Percentiles rank a stretch among this genome's conserved stretches.
These are phyloP conservation scores for Chromobotia macracanthus DNA, from an alignment of 2,797 vertebrate genomes.

Conservation along the genomic window DNA sequence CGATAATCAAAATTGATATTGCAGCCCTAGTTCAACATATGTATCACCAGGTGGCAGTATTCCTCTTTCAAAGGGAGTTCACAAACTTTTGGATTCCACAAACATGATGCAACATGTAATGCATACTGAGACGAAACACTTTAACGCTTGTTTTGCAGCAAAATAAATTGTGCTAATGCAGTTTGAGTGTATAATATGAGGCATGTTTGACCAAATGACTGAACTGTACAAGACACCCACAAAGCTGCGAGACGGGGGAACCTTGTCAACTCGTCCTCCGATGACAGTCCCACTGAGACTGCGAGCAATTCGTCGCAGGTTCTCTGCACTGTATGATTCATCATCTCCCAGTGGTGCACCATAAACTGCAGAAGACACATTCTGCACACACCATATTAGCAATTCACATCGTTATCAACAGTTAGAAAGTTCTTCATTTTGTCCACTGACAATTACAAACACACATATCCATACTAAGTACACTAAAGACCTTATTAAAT, in stretches of 20 bases:
- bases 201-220: slow-evolving; percentile 17
- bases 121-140: neutral
- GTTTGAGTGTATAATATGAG: slow-evolving; percentile 3
- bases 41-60: slow-evolving; percentile 41
- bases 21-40: neutral
- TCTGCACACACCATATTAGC: slow-evolving; percentile 34
- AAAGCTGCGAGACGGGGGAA: slow-evolving; percentile 78
- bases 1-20: neutral
- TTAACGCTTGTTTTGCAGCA: neutral
- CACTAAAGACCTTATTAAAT: neutral
- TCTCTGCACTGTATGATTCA: slow-evolving; percentile 77
- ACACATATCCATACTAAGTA: neutral
- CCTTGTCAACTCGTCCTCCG: slow-evolving; percentile 75
- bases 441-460: slow-evolving; percentile 25
- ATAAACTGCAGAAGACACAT: slow-evolving; percentile 30
- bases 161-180: slow-evolving; percentile 7
- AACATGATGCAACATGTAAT: slow-evolving; percentile 9
- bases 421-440: neutral
- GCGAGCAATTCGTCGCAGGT: slow-evolving; percentile 76
- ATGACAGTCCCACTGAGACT: slow-evolving; percentile 84
- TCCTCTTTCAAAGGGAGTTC: slow-evolving; percentile 31
- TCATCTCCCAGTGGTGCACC: slow-evolving; percentile 67
- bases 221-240: slow-evolving; percentile 63
- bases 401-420: slow-evolving; percentile 14
- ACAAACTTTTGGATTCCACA: neutral